phyloP scores from a whole-genome alignment of 2,888 invertebrate species.

The Strigamia crassipes region DNA sequence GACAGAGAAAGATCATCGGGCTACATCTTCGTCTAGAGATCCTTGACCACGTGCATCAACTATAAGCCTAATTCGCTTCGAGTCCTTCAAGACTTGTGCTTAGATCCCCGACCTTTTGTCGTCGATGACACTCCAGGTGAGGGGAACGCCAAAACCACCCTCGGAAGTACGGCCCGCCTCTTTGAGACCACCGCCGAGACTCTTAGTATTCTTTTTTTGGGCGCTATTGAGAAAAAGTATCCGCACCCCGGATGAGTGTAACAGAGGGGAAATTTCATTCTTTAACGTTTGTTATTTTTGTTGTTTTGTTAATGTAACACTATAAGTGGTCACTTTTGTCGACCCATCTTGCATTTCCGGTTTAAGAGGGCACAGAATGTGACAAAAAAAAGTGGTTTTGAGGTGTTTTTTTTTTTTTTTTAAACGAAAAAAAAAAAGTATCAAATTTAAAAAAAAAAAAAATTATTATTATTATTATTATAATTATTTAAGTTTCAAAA shows the following conservation, averaged over 20 bases:
- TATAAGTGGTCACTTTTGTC: slow-evolving; percentile 4
- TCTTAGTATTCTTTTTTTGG: not conserved
- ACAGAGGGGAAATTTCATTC: not conserved
- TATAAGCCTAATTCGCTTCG: slow-evolving; percentile 26
- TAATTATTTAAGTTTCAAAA: too few species aligned
- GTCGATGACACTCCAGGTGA: slow-evolving; percentile 39
- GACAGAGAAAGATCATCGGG: slow-evolving; percentile 11
- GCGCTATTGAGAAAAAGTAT: slow-evolving; percentile 18
- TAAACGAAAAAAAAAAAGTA: too few species aligned
- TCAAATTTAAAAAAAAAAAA: too few species aligned
- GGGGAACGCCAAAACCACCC: slow-evolving; percentile 25
- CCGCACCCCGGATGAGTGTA: not conserved
- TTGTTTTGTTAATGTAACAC: slow-evolving; percentile 5
- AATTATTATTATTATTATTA: not conserved
- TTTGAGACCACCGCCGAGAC: slow-evolving; percentile 35
- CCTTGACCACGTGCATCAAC: slow-evolving; percentile 35
- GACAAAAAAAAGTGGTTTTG: not conserved
- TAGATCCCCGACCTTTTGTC: slow-evolving; percentile 39
- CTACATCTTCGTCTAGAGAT: not conserved
- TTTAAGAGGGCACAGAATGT: not conserved
- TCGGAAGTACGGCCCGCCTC: slow-evolving; percentile 3
- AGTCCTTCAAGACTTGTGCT: slow-evolving; percentile 19
- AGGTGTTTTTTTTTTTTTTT: too few species aligned
- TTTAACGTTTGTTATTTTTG: not conserved
- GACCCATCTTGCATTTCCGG: slow-evolving; percentile 32